Conservation (phyloP, 2,797 vertebrate species). For the Semaprochilodus insignis region DNA sequence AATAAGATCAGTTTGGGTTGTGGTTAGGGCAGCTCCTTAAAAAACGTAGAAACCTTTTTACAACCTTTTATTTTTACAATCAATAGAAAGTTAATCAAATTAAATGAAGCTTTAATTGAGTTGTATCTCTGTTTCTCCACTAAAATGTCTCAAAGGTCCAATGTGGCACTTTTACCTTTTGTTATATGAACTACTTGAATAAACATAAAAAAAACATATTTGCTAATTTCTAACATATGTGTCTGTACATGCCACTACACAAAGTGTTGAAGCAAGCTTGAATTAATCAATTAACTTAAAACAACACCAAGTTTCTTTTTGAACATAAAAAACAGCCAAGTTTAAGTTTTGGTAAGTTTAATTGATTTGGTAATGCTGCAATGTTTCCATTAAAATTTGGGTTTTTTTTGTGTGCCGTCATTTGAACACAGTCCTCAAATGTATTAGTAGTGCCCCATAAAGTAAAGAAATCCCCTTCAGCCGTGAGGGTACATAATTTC, state of each 20-base stretch:
- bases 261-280: not conserved
- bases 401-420: not conserved
- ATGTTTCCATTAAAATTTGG: not conserved
- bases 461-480: not conserved
- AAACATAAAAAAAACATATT: not conserved
- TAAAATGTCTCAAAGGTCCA: not conserved
- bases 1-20: too few relatives aligned
- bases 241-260: not conserved
- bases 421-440: not conserved
- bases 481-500: not conserved
- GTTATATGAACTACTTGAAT: not conserved
- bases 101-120: not conserved
- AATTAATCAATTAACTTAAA: not conserved
- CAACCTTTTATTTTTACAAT: not conserved
- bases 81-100: not conserved
- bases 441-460: not conserved
- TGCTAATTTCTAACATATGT: too few relatives aligned
- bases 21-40: too few relatives aligned
- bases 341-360: too few relatives aligned
- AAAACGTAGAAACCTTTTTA: not conserved
- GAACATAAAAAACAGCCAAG: not conserved
- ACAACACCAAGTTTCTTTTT: not conserved
- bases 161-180: not conserved
- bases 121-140: too few relatives aligned
- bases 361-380: too few relatives aligned